Conservation (phyloP, 2,113 vertebrate genomes). For the Amblyopsis rosae region DNA sequence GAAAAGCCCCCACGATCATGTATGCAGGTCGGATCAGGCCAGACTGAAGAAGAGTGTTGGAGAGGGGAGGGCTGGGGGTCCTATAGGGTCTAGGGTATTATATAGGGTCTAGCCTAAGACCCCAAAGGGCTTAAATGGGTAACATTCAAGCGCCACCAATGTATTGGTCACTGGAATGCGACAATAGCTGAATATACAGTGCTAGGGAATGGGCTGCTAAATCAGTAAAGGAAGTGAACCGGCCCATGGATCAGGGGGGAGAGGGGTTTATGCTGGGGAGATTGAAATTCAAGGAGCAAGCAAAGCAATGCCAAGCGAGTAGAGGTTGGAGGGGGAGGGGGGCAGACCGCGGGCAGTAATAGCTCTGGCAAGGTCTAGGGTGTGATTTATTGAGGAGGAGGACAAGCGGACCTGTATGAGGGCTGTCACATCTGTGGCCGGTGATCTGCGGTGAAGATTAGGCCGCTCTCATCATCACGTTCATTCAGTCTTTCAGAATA, state of each 20-base stretch:
- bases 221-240: slow-evolving; percentile 21
- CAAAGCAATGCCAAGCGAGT: slow-evolving; percentile 1
- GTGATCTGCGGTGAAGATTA: slow-evolving; percentile 58
- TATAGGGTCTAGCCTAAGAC: background rate
- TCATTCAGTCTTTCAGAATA: slow-evolving; percentile 30
- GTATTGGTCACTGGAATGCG: slow-evolving; percentile 20
- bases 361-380: slow-evolving; percentile 29
- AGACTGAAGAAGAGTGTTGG: slow-evolving; percentile 16
- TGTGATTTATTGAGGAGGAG: slow-evolving; percentile 59
- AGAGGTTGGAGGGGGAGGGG: background rate
- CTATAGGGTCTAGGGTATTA: background rate
- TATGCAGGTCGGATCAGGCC: slow-evolving; percentile 32
- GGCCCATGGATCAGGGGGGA: background rate
- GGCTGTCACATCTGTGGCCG: slow-evolving; percentile 41
- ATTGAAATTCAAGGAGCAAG: slow-evolving; percentile 43
- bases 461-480: slow-evolving; percentile 34
- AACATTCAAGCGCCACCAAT: slow-evolving; percentile 44
- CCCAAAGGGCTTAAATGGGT: slow-evolving; percentile 9
- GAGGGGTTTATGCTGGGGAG: background rate
- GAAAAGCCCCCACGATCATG: slow-evolving; percentile 37
- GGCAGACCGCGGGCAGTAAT: slow-evolving; percentile 24
- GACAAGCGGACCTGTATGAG: slow-evolving; percentile 56
- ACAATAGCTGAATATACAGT: slow-evolving; percentile 17
- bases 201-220: slow-evolving; percentile 10
- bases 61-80: background rate